Evolutionary conservation across 2,797 vertebrate genomes (phyloP), one percentile per base, ranked within the genome.

Genomic region (Kryptolebias ocellatus): DNA sequence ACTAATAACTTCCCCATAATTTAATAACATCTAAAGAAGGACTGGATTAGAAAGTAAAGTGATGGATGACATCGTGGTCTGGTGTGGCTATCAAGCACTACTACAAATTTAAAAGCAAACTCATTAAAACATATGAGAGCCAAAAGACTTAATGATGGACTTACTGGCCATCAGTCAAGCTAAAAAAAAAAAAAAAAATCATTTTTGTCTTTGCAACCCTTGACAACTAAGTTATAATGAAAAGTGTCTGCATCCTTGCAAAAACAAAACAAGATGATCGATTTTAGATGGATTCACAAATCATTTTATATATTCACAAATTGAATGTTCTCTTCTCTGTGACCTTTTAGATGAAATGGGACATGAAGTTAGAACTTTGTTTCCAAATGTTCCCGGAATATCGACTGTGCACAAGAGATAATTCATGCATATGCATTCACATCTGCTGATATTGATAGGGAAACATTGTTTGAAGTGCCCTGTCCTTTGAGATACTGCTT

Each of bases 391-490:
- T 42, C 6, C 18, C 50, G 0, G 1, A 46, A 18, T 44, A n/a
- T 18, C 11, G 56, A 79, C 42, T 24, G n/a, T 18, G 12, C 51
- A 27, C 18, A 16, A 55, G 18, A 51, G 44, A 18, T 11, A 39
- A 81, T 74, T 65, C 60, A 66, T 83, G 65, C 44, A 55, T 56
- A 57, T 60, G 46, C 57, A 54, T 76, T 71, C 69, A 66, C 65
- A 57, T 60, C 66, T 60, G 70, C 66, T 49, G 72, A 71, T 72
- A 56, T 53, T 60, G 67, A 85, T 37, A 65, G 39, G 39, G 15
- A 56, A 69, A 67, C 46, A 34, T 61, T 58, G 78, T 82, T 46
- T 74, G 64, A 73, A 65, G 70, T 60, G 51, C 28, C 49, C 54
- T 20, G 47, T 81, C 69, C 72, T 81, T 64, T 78, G 69, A 83